phyloP scores from a whole-genome alignment of 1,140 invertebrate genomes.

The Episyrphus balteatus region DNA sequence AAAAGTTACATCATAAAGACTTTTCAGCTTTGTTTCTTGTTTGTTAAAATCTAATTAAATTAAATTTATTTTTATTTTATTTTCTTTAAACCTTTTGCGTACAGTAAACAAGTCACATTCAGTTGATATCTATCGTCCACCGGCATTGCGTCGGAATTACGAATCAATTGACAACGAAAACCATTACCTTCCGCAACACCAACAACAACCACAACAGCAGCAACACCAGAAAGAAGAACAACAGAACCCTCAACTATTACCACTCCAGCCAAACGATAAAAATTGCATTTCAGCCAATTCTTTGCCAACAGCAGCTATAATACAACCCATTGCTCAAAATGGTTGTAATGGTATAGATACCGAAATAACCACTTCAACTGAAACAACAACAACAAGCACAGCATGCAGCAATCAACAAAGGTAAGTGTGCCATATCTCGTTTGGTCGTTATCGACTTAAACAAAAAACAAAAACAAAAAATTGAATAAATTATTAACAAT shows the following conservation, averaged over 20 bases:
- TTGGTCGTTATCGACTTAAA: neutral
- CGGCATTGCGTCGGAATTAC: conserved; percentile 21
- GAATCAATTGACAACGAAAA: conserved; percentile 19
- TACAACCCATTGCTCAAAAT: neutral
- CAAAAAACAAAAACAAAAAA: neutral
- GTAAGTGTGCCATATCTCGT: neutral
- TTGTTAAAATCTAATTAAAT: no score
- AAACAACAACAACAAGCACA: neutral
- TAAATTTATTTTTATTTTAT: neutral
- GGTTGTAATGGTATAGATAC: neutral
- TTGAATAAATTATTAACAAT: neutral
- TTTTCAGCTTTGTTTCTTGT: neutral
- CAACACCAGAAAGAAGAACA: conserved; percentile 3
- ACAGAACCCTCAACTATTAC: neutral
- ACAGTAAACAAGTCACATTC: conserved; percentile 32
- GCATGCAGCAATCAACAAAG: neutral
- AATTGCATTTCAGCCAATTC: neutral
- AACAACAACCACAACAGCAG: conserved; percentile 2
- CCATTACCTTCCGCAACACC: conserved; percentile 5
- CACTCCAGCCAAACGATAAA: conserved; percentile 1
- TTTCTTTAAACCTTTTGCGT: no score
- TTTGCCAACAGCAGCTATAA: neutral
- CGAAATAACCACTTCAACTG: neutral
- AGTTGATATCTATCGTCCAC: conserved; percentile 31
- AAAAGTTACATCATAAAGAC: neutral